Evolutionary conservation across 1,140 invertebrate genomes (phyloP).

Genomic region (Pseudoatta argentina): DNA sequence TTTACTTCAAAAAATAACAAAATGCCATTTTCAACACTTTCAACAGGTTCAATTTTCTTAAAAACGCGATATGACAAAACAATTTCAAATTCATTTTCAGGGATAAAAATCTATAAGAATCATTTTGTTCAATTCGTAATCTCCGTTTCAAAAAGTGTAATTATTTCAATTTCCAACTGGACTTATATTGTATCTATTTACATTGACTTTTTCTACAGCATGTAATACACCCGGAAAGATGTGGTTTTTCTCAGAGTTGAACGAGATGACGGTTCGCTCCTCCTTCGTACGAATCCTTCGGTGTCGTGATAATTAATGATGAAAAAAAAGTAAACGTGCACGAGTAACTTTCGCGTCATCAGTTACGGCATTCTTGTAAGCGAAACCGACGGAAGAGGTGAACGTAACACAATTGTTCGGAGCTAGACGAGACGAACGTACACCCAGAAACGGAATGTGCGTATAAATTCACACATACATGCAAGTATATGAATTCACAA

Average conservation of each 20-base stretch:
- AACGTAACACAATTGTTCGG: constrained; percentile 42
- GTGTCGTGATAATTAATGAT: constrained; percentile 26
- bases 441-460: neutral
- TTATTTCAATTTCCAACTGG: neutral
- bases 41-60: too few species aligned
- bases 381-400: constrained; percentile 17
- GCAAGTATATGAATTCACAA: neutral
- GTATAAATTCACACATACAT: neutral
- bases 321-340: neutral
- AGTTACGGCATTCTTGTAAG: constrained; percentile 27
- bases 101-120: too few species aligned
- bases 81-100: too few species aligned
- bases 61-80: too few species aligned
- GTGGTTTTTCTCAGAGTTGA: neutral
- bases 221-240: neutral
- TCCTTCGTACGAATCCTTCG: neutral
- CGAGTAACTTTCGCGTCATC: constrained; percentile 14
- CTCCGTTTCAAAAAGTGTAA: neutral
- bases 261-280: neutral
- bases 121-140: too few species aligned
- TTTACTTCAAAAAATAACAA: too few species aligned
- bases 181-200: neutral
- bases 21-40: too few species aligned
- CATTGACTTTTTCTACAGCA: neutral
- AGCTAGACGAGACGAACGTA: constrained; percentile 14